Base-by-base conservation (phyloP, 1,140 invertebrate genomes). In the Cryptotermes secundus region DNA sequence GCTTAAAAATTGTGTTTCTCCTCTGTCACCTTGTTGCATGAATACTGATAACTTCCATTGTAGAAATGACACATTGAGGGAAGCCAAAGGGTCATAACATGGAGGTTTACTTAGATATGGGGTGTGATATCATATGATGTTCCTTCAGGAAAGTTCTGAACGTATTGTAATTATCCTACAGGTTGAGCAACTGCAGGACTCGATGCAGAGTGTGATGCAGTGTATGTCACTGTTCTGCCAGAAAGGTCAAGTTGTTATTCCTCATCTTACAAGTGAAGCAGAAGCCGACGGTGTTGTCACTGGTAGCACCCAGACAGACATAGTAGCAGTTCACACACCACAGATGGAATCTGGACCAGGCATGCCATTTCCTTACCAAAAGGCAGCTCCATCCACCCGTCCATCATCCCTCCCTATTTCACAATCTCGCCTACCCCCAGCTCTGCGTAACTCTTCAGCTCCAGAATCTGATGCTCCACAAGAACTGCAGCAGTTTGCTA, bases 171-270 rank as follows among this genome's bases (percentile, higher is more conserved):
- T 79, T 14, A 10, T 16, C 38, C 86, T 85, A 79, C 87, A 95
- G 93, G 94, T 96, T 49, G 93, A 94, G 87, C 93, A 95, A 88
- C 88, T 96, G 22, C 95, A 95, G 87, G 92, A 93, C 84, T 95
- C 94, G 19, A 95, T 96, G 93, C 91, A 93, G 79, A 94, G 95
- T 86, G 94, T 96, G 87, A 90, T 95, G 83, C 93, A 93, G 83
- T 94, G 93, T 49, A 93, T 95, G 88, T 91, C 92, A 22, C 90
- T 90, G 86, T 89, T 91, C 85, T 89, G 89, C 87, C 87, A 90
- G 86, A 89, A 92, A 87, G 81, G 36, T 26, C 36, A 42, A 38
- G 34, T 42, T 3, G 36, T 81, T 16, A 24, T 42, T 36, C 36
- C 80, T 38, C 35, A 45, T 6, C 59, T 31, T 7, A 12, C n/a